phyloP scores from a whole-genome alignment of 2,888 invertebrate species.

The Cataglyphis albicans region DNA sequence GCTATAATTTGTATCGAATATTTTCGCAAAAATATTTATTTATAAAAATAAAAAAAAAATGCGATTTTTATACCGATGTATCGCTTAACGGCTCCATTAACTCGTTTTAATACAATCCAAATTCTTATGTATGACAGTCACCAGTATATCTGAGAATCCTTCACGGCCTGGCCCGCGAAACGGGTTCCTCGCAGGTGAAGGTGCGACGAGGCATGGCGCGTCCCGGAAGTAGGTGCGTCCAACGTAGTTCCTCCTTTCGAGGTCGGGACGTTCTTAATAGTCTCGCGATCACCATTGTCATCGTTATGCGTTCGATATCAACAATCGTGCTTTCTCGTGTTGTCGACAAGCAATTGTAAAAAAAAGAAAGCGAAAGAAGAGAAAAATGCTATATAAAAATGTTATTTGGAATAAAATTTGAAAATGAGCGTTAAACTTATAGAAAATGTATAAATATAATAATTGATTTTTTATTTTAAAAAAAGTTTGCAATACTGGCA shows the following conservation, averaged over 20 bases:
- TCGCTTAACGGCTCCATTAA: background rate
- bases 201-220: constrained; percentile 68
- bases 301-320: constrained; percentile 62
- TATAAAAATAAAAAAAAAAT: background rate
- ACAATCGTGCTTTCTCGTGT: constrained; percentile 33
- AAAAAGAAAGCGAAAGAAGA: background rate
- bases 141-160: constrained; percentile 5
- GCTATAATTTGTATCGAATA: background rate
- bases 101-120: background rate
- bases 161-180: constrained; percentile 34
- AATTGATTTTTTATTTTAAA: background rate
- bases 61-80: background rate
- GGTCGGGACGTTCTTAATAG: constrained; percentile 77
- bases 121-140: constrained; percentile 13
- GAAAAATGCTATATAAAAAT: background rate
- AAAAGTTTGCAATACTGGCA: background rate
- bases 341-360: constrained; percentile 25
- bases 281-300: constrained; percentile 79
- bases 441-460: background rate
- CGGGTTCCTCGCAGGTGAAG: constrained; percentile 59
- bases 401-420: background rate
- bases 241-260: constrained; percentile 74
- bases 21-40: background rate
- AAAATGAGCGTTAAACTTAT: background rate
- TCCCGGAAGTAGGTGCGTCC: constrained; percentile 80